phyloP scores from a whole-genome alignment of 2,797 vertebrate genomes.

The Melanotaenia maccullochi region DNA sequence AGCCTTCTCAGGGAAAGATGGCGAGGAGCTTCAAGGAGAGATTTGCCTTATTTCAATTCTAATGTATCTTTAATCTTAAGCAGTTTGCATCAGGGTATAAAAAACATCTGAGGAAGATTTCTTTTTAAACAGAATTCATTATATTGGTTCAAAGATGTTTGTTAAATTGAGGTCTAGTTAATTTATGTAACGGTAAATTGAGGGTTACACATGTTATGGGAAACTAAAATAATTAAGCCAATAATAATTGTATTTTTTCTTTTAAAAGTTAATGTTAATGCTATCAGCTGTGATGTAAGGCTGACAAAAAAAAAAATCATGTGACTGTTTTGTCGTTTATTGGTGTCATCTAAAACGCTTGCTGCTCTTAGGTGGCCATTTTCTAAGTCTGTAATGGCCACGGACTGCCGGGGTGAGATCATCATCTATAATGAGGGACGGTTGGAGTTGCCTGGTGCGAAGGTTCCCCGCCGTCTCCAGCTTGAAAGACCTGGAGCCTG shows the following conservation, averaged over 20 bases:
- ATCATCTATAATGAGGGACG: conserved; percentile 70
- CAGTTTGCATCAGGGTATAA: neutral
- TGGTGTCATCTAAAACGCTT: conserved; percentile 23
- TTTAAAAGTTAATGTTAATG: neutral
- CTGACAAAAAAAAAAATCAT: neutral
- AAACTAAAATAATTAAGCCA: neutral
- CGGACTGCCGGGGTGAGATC: conserved; percentile 73
- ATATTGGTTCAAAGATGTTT: too few relatives aligned
- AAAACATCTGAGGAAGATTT: neutral
- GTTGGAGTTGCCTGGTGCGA: conserved; percentile 58
- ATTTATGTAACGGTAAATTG: neutral
- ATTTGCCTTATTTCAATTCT: neutral
- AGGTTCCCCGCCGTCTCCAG: conserved; percentile 55
- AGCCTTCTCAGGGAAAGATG: conserved; percentile 16
- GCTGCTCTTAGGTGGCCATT: conserved; percentile 64
- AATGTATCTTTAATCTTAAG: neutral
- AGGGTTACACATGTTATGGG: neutral
- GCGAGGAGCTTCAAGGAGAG: conserved; percentile 1
- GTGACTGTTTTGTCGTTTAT: conserved; percentile 19
- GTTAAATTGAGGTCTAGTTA: too few relatives aligned
- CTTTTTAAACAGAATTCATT: too few relatives aligned
- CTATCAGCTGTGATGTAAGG: neutral
- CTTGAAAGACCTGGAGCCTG: conserved; percentile 58
- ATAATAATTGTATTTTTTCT: neutral
- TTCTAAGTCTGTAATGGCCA: conserved; percentile 61